These are phyloP conservation scores for Amblyraja radiata DNA, from an alignment of 2,797 vertebrate species.

Conservation along the genomic window DNA sequence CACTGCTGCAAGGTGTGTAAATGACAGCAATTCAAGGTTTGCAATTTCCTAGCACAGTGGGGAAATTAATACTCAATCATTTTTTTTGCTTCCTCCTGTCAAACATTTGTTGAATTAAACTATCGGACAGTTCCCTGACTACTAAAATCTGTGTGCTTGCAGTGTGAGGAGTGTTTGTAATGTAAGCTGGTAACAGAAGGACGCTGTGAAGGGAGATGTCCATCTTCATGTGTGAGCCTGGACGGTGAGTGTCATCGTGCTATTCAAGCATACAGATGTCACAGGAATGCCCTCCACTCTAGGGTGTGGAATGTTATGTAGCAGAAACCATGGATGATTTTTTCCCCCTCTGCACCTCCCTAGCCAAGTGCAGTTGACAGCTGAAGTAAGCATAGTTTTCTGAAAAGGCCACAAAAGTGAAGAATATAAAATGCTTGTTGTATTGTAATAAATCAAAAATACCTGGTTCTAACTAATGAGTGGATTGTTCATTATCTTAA, in stretches of 20 bases:
- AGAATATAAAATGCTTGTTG: neutral
- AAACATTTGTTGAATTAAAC: neutral
- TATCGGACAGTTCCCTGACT: neutral
- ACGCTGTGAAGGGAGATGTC: neutral
- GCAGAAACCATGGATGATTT: neutral
- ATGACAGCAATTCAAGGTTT: neutral
- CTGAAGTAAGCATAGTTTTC: neutral
- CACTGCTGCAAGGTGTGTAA: neutral
- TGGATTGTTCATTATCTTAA: neutral
- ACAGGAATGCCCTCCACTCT: neutral
- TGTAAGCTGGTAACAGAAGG: slow-evolving; percentile 1
- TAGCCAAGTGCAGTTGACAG: neutral
- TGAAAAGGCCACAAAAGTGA: neutral
- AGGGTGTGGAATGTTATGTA: neutral
- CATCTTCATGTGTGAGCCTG: neutral
- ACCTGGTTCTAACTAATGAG: neutral
- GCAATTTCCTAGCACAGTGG: neutral
- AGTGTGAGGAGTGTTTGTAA: neutral
- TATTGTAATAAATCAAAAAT: neutral
- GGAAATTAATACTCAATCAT: neutral
- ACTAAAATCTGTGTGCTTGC: neutral
- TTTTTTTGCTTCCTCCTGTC: neutral
- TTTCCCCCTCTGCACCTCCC: neutral
- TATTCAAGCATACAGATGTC: neutral
- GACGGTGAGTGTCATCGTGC: neutral